phyloP scores from a whole-genome alignment of 2,113 vertebrate species.

The Indicator maculatus region DNA sequence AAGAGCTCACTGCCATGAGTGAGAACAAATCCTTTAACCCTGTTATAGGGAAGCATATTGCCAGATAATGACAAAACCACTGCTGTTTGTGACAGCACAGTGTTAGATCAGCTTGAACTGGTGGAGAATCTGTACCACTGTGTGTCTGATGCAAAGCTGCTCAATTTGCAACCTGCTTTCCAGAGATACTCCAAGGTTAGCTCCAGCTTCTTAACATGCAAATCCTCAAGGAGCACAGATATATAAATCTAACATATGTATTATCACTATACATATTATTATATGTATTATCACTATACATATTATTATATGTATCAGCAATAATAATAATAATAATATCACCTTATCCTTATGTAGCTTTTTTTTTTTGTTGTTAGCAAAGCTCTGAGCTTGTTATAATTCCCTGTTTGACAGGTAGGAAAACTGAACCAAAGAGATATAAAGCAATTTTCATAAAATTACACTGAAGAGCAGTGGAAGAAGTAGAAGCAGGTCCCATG shows the following conservation, averaged over 20 bases:
- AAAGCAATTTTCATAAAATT: constrained; percentile 5
- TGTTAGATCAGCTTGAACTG: background rate
- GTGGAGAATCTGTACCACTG: background rate
- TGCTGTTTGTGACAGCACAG: background rate
- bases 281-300: too few species aligned
- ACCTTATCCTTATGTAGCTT: background rate
- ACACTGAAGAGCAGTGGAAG: background rate
- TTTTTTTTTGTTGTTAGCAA: background rate
- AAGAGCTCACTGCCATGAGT: background rate
- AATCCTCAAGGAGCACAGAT: background rate
- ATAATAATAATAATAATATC: background rate
- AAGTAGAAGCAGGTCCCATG: background rate
- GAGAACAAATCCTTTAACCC: background rate
- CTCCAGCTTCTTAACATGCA: background rate
- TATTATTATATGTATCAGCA: background rate
- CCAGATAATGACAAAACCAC: background rate
- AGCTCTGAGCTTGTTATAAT: background rate
- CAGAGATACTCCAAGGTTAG: background rate
- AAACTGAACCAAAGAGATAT: background rate
- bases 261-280: background rate
- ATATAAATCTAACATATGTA: background rate
- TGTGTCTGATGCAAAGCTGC: background rate
- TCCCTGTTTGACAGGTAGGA: background rate
- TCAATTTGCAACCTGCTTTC: background rate
- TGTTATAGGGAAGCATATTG: background rate